These are phyloP conservation scores for Muscina levida DNA, from an alignment of 2,888 invertebrate species.

Conservation along the genomic window DNA sequence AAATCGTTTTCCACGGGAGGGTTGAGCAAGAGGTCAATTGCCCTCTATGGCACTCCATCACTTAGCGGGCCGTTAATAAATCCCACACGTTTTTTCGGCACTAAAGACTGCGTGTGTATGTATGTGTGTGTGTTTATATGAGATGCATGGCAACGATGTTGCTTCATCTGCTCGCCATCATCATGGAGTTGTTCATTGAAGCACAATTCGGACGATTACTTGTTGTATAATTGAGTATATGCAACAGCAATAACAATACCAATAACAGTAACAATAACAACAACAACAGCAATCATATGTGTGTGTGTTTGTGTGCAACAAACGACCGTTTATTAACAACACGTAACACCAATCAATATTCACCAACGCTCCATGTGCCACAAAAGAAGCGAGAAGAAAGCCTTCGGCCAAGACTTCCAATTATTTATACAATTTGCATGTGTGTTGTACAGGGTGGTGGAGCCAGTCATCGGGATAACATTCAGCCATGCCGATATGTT, in stretches of 20 bases:
- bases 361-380: background rate
- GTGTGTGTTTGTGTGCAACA: constrained; percentile 7
- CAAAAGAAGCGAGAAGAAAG: constrained; percentile 19
- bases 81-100: too few relatives aligned
- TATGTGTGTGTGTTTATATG: too few relatives aligned
- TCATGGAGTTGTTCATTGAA: background rate
- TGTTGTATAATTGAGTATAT: constrained; percentile 16
- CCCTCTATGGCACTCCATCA: too few relatives aligned
- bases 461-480: too few relatives aligned
- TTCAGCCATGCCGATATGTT: too few relatives aligned
- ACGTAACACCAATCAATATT: constrained; percentile 43
- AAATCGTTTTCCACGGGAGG: too few relatives aligned
- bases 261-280: constrained; percentile 5
- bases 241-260: background rate
- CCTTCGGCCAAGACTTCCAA: constrained; percentile 25
- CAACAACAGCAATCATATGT: constrained; percentile 6
- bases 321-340: constrained; percentile 22
- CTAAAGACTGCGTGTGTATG: too few relatives aligned
- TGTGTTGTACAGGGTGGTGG: background rate
- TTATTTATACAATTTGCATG: constrained; percentile 27
- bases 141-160: background rate
- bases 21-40: too few relatives aligned
- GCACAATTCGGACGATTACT: background rate
- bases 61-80: too few relatives aligned
- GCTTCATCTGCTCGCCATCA: background rate